Evolutionary conservation across 2,797 vertebrate species (phyloP).

Genomic region (Sebastes nivosus): DNA sequence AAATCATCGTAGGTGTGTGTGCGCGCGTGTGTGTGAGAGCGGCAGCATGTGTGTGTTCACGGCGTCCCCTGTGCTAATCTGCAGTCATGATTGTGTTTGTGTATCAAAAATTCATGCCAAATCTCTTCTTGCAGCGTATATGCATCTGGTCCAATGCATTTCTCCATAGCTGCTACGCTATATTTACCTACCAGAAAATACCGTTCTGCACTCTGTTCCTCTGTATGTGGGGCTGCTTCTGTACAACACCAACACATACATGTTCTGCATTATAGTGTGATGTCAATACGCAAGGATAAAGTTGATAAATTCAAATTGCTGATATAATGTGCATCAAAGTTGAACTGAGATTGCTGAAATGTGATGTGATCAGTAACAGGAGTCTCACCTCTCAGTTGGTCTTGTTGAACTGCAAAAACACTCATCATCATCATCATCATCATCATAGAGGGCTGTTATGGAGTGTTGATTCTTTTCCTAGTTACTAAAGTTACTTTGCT

Average conservation of each 20-base stretch:
- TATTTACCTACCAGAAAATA: slow-evolving; percentile 6
- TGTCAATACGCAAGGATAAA: not conserved
- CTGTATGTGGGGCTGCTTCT: not conserved
- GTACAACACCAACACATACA: not conserved
- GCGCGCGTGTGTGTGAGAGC: not conserved
- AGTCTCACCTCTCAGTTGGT: no score
- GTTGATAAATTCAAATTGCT: not conserved
- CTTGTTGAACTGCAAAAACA: not conserved
- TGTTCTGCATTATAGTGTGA: not conserved
- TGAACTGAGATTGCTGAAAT: not conserved
- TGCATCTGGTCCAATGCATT: slow-evolving; percentile 2
- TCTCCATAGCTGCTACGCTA: not conserved
- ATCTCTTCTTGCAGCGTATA: slow-evolving; percentile 11
- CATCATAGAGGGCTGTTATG: not conserved
- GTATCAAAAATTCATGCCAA: slow-evolving; percentile 44
- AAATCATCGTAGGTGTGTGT: slow-evolving; percentile 59
- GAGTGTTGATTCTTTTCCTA: no score
- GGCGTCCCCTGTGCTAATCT: slow-evolving; percentile 36
- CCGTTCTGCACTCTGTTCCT: not conserved
- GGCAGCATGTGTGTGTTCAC: slow-evolving; percentile 13
- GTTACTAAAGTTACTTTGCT: no score
- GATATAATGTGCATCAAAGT: not conserved
- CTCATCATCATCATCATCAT: not conserved
- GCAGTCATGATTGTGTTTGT: slow-evolving; percentile 56
- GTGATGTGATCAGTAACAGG: not conserved